These are phyloP conservation scores for human (Homo sapiens) DNA, from an alignment of 2,113 vertebrate genomes.

Conservation along the genomic window DNA sequence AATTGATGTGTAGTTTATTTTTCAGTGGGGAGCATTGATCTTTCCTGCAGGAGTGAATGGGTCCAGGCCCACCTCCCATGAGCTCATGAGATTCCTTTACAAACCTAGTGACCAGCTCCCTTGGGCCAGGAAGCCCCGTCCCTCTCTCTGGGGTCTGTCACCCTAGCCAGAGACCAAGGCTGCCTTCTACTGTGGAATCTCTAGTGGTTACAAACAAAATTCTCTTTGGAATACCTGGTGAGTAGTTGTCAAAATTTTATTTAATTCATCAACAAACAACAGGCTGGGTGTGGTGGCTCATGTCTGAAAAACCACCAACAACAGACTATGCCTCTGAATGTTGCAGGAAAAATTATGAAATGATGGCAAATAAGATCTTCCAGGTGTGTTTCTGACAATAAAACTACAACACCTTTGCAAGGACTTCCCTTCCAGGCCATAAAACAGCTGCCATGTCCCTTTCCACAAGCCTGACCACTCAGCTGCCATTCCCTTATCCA, in stretches of 20 bases:
- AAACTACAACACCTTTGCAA: background rate
- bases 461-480: background rate
- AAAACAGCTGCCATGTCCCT: too few species aligned
- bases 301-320: background rate
- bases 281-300: background rate
- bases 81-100: background rate
- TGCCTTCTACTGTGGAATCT: background rate
- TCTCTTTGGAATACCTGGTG: background rate
- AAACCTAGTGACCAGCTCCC: background rate
- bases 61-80: background rate
- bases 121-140: background rate
- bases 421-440: background rate
- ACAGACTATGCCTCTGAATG: background rate
- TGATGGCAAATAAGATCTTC: background rate
- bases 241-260: background rate
- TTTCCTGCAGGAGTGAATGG: background rate
- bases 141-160: background rate
- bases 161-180: background rate
- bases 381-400: background rate
- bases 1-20: accelerated
- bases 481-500: background rate
- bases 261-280: background rate
- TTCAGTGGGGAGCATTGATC: background rate
- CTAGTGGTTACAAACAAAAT: background rate
- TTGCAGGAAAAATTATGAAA: background rate